phyloP scores from a whole-genome alignment of 2,888 invertebrate genomes.

The Dryobotodes eremita region DNA sequence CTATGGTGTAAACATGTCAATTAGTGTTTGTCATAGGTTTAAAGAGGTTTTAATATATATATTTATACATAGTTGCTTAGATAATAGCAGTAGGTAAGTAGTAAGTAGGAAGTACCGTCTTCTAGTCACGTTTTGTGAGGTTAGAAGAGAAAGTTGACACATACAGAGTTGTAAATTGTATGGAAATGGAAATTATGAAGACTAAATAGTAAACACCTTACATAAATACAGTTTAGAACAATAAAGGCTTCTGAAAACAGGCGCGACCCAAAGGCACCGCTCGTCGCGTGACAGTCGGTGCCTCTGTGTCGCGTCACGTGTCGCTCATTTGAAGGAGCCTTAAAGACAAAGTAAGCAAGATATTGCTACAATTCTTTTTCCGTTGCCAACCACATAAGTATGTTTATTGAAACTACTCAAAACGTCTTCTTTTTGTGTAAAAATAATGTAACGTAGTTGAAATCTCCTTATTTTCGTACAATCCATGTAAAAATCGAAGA shows the following conservation, averaged over 20 bases:
- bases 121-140: background rate
- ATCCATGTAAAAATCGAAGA: background rate
- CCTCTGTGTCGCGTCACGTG: too few species aligned
- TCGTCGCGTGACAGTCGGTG: too few species aligned
- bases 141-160: slow-evolving; percentile 29
- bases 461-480: background rate
- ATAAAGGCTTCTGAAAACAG: background rate
- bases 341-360: background rate
- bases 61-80: slow-evolving; percentile 9
- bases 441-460: too few species aligned
- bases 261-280: too few species aligned
- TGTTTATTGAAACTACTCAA: background rate
- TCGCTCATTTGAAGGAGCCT: too few species aligned
- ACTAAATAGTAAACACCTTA: background rate
- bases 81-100: slow-evolving; percentile 8
- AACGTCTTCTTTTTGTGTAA: background rate
- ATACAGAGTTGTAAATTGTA: background rate
- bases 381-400: background rate
- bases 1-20: slow-evolving; percentile 18
- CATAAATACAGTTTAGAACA: background rate
- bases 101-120: too few species aligned
- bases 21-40: slow-evolving; percentile 33
- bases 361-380: background rate
- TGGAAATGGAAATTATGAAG: background rate
- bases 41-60: slow-evolving; percentile 27